Conservation (phyloP, 2,888 invertebrate species). For the Melipona bicolor region DNA sequence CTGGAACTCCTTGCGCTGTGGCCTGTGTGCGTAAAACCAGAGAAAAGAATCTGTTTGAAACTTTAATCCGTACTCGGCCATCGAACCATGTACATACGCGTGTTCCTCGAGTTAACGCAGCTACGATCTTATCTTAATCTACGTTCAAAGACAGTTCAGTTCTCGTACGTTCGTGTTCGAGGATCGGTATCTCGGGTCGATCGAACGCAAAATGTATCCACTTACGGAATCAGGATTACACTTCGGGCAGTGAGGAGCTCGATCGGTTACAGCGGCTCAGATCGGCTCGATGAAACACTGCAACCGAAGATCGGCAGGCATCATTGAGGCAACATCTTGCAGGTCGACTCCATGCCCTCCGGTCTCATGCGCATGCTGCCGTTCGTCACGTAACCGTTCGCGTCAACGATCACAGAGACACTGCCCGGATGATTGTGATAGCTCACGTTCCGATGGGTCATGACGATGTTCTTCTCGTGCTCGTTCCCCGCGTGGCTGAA, state of each 20-base stretch:
- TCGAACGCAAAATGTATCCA: neutral
- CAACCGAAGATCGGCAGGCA: slow-evolving; percentile 80
- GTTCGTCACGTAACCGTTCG: slow-evolving; percentile 85
- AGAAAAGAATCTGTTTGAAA: too few species aligned
- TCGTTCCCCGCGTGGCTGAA: slow-evolving; percentile 67
- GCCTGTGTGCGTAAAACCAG: slow-evolving; percentile 19
- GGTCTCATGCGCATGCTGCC: slow-evolving; percentile 86
- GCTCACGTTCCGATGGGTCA: slow-evolving; percentile 70
- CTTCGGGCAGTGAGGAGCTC: slow-evolving; percentile 59
- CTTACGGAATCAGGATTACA: slow-evolving; percentile 65
- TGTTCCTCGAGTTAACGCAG: too few species aligned
- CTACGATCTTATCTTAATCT: too few species aligned
- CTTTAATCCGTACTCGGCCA: too few species aligned
- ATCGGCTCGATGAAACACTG: slow-evolving; percentile 72
- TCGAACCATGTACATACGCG: too few species aligned
- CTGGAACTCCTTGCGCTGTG: slow-evolving; percentile 46
- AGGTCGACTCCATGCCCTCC: slow-evolving; percentile 86
- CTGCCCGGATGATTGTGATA: slow-evolving; percentile 74
- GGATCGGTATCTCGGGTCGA: too few species aligned
- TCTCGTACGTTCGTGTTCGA: too few species aligned
- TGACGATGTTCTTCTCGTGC: slow-evolving; percentile 68
- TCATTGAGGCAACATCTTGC: slow-evolving; percentile 81
- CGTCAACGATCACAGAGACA: slow-evolving; percentile 78
- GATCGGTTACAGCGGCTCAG: slow-evolving; percentile 73
- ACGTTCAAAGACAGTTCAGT: too few species aligned